Evolutionary conservation across 2,888 invertebrate species (phyloP).

Genomic region (Eueremaeus valkanovi): DNA sequence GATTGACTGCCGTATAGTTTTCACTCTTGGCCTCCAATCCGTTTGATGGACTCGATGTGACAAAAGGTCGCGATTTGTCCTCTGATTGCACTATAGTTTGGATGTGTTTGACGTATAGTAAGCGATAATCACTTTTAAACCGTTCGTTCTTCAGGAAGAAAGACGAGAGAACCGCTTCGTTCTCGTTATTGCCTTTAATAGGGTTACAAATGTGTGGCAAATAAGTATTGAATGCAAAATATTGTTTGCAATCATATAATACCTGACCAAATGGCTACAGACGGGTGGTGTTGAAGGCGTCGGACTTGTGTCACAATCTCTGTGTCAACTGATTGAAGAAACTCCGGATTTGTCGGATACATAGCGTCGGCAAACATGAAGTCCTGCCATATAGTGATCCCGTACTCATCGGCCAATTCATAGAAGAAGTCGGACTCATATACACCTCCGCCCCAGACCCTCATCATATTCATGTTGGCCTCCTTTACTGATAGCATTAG

Average conservation of each 20-base stretch:
- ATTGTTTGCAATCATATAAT: neutral
- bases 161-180: slow-evolving; percentile 68
- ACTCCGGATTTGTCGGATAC: slow-evolving; percentile 74
- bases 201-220: no score
- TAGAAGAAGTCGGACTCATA: slow-evolving; percentile 91
- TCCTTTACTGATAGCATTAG: slow-evolving; percentile 67
- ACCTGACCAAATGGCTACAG: slow-evolving; percentile 76
- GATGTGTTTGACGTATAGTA: slow-evolving; percentile 74
- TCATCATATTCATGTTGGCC: slow-evolving; percentile 82
- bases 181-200: slow-evolving; percentile 73
- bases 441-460: slow-evolving; percentile 98
- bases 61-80: slow-evolving; percentile 64
- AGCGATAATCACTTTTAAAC: slow-evolving; percentile 72
- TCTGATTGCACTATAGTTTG: slow-evolving; percentile 61
- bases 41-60: slow-evolving; percentile 89
- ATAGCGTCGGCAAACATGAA: slow-evolving; percentile 94
- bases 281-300: slow-evolving; percentile 78
- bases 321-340: slow-evolving; percentile 65
- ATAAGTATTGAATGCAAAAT: no score
- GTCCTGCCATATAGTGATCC: slow-evolving; percentile 95
- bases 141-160: slow-evolving; percentile 47
- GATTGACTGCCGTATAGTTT: slow-evolving; percentile 71
- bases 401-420: slow-evolving; percentile 74
- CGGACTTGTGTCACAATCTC: slow-evolving; percentile 79
- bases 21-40: slow-evolving; percentile 68